Evolutionary conservation across 2,888 invertebrate genomes (phyloP), one percentile per base, ranked within the genome.

Genomic region (Coremacera marginata): DNA sequence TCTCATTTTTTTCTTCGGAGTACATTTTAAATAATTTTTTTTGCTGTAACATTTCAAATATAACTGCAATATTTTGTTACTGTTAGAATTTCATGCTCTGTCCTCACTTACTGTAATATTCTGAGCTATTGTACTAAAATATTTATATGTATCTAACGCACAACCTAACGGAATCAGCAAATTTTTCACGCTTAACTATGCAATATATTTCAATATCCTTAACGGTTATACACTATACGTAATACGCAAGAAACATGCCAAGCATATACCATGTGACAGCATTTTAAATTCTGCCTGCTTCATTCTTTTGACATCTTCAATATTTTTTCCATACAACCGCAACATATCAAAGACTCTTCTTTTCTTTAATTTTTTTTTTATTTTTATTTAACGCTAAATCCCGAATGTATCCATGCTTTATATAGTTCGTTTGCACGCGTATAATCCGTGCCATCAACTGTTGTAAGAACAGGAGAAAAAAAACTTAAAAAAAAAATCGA

Each of bases 401-500:
- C 74, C 52, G 19, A 74, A 65, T 74, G 51, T 65, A 65, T 65
- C 74, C 63, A 37, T 62, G 78, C 73, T 62, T 78, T 78, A 80
- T 81, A 75, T 75, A 65, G 62, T 52, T 51, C 62, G 31, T 68
- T 68, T 74, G 65, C 68, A 60, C 71, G 71, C 49, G 57, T 52
- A 70, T 65, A 75, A 75, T 78, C 63, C 67, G 49, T 71, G 49
- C 22, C 51, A 51, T 75, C 67, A 70, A 77, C 57, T 70, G 57
- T 34, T 27, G 62, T 25, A 25, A n/a, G 44, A 11, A 14, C 14
- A 44, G 44, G 1, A 44, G 3, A 44, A 44, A 44, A 22, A 51
- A 49, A 60, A 16, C 65, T 22, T 11, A n/a, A 19, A 4, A 49
- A 57, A 55, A 77, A 70, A 67, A 60, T 37, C 19, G 60, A 34